Evolutionary conservation across 2,888 invertebrate genomes (phyloP), one percentile per base, ranked within the genome.

Genomic region (Frankliniella fusca): DNA sequence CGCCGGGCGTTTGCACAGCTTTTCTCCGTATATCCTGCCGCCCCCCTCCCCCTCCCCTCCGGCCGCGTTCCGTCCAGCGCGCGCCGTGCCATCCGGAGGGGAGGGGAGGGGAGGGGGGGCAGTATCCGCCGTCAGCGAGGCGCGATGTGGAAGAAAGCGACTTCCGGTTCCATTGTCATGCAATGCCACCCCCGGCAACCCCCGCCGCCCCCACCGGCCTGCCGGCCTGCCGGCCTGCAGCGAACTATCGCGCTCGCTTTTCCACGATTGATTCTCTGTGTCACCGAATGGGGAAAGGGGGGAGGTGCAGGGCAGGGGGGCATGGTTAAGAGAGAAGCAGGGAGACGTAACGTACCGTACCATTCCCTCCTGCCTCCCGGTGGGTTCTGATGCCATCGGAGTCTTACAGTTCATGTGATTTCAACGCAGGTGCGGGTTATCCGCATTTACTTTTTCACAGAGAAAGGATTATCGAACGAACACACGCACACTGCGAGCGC

Each of bases 141-240:
- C 70, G 70, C 70, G 12, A 76, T 76, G 70, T 76, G 70, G 70
- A 76, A 76, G 70, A 76, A 76, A 23, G 70, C 70, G 70, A 76
- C 70, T 76, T 76, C 70, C 70, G 70, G 23, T 23, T 23, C 27
- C 70, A 27, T 76, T 76, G 70, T 76, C 70, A 76, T 76, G 70
- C 70, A 76, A 76, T 76, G 70, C 70, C 70, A 8, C 70, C 23
- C 70, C 70, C 54, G 2, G 18, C 54, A 12, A 2, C 23, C 23
- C 70, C 70, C 70, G 0, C 70, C 12, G 23, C 70, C 70, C 70
- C 23, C 20, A 0, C 23, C 70, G n/a, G 23, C 23, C 23, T 7
- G n/a, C 70, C 23, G 3, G 23, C 65, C 65, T 12, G n/a, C 65
- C 20, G 54, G 11, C 54, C 54, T 7, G 5, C 5, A 54, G 54